These are phyloP conservation scores for Spilogale gracilis DNA, from an alignment of 2,113 vertebrate genomes.

Conservation along the genomic window DNA sequence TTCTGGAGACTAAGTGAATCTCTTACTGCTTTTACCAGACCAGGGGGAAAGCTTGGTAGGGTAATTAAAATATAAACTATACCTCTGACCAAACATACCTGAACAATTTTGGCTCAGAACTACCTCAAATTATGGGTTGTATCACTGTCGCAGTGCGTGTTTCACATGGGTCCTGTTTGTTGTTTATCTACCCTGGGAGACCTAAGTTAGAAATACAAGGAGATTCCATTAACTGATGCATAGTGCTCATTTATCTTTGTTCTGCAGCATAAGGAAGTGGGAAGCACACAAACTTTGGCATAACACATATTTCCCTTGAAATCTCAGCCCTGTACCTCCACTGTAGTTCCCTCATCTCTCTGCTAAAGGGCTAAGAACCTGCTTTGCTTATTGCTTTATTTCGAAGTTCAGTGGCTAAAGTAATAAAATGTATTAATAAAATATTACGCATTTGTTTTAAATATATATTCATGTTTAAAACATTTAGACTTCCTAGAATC, in stretches of 20 bases:
- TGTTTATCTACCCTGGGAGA: background rate
- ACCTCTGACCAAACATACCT: background rate
- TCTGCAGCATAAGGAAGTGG: background rate
- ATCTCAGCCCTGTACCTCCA: background rate
- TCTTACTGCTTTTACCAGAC: background rate
- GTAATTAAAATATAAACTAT: background rate
- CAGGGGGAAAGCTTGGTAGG: background rate
- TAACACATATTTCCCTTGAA: background rate
- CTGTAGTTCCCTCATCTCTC: background rate
- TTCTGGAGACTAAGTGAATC: background rate
- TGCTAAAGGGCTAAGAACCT: background rate
- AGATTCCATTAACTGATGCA: background rate
- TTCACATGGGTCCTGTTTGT: background rate
- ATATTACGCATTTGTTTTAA: background rate
- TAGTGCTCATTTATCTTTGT: background rate
- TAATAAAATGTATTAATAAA: constrained; percentile 13
- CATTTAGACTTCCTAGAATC: constrained; percentile 1
- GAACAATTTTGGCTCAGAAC: background rate
- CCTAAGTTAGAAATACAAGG: background rate
- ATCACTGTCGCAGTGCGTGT: background rate
- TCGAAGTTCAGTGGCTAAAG: background rate
- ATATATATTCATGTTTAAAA: background rate
- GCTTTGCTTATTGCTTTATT: background rate
- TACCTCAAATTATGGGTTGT: background rate
- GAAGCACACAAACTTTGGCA: background rate